phyloP scores from a whole-genome alignment of 2,888 invertebrate species.

The Caenorhabditis macrosperma region DNA sequence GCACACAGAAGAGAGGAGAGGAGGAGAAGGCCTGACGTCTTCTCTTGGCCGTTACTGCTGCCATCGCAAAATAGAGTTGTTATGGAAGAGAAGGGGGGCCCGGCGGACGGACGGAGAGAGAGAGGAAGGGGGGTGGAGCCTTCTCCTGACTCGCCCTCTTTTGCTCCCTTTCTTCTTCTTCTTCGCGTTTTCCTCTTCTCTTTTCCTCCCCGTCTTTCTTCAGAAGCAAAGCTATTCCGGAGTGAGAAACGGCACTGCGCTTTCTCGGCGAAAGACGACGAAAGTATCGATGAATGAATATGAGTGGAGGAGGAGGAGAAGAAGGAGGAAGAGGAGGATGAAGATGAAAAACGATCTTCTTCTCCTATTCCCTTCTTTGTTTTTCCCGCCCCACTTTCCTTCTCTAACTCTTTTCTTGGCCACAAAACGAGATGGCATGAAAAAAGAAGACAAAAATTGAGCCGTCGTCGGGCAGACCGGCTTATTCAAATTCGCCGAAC shows the following conservation, averaged over 20 bases:
- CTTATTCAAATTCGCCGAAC: slow-evolving; percentile 19
- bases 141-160: slow-evolving; percentile 16
- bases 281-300: slow-evolving; percentile 28
- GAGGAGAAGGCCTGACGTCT: slow-evolving; percentile 33
- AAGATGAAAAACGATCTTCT: slow-evolving; percentile 26
- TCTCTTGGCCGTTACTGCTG: slow-evolving; percentile 26
- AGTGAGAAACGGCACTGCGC: slow-evolving; percentile 20
- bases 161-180: slow-evolving; percentile 12
- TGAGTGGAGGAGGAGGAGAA: neutral
- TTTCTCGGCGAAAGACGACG: neutral
- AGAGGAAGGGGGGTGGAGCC: slow-evolving; percentile 28
- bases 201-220: neutral
- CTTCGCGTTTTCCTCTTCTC: neutral
- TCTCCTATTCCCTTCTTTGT: neutral
- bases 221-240: slow-evolving; percentile 21
- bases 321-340: slow-evolving; percentile 4
- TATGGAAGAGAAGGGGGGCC: slow-evolving; percentile 50
- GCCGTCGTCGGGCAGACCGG: neutral
- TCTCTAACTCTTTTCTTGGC: neutral
- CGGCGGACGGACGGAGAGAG: slow-evolving; percentile 12
- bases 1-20: slow-evolving; percentile 41
- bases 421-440: neutral
- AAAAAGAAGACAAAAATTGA: neutral
- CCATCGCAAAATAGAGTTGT: slow-evolving; percentile 47
- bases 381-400: neutral